Evolutionary conservation across 2,888 invertebrate species (phyloP).

Genomic region (Prosopocoilus inquinatus): DNA sequence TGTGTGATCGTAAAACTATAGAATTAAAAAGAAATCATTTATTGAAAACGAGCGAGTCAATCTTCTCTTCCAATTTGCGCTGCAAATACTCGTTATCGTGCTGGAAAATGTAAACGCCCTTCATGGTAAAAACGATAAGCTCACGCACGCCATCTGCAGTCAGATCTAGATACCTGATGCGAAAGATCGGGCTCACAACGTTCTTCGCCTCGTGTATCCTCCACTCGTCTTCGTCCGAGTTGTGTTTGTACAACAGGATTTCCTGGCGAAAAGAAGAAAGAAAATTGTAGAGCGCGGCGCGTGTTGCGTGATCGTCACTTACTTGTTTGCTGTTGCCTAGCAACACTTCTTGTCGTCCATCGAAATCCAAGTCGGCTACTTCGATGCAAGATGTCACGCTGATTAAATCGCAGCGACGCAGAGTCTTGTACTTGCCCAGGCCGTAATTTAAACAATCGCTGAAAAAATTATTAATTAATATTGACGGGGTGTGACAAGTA

Average conservation of each 20-base stretch:
- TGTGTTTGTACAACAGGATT: slow-evolving; percentile 54
- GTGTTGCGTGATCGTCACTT: not conserved
- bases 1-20: too few relatives aligned
- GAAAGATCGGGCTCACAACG: slow-evolving; percentile 62
- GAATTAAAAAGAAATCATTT: not conserved
- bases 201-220: slow-evolving; percentile 53
- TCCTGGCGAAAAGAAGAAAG: slow-evolving; percentile 42
- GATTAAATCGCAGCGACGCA: slow-evolving; percentile 55
- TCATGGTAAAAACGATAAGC: slow-evolving; percentile 62
- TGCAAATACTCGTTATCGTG: slow-evolving; percentile 38
- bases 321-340: slow-evolving; percentile 60
- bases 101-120: slow-evolving; percentile 66
- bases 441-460: slow-evolving; percentile 55
- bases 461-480: slow-evolving; percentile 27
- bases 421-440: slow-evolving; percentile 49
- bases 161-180: slow-evolving; percentile 61
- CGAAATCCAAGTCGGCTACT: slow-evolving; percentile 68
- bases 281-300: not conserved
- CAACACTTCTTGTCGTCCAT: slow-evolving; percentile 65
- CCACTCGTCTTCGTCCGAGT: slow-evolving; percentile 47
- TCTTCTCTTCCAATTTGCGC: slow-evolving; percentile 35
- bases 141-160: slow-evolving; percentile 67
- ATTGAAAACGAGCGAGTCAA: slow-evolving; percentile 25
- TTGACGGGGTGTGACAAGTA: too few relatives aligned
- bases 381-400: slow-evolving; percentile 62